A percentile compares a stretch with the other conserved stretches of the same genome.
Conservation (phyloP, 2,113 vertebrate species). For the Dryoscopus gambensis region DNA sequence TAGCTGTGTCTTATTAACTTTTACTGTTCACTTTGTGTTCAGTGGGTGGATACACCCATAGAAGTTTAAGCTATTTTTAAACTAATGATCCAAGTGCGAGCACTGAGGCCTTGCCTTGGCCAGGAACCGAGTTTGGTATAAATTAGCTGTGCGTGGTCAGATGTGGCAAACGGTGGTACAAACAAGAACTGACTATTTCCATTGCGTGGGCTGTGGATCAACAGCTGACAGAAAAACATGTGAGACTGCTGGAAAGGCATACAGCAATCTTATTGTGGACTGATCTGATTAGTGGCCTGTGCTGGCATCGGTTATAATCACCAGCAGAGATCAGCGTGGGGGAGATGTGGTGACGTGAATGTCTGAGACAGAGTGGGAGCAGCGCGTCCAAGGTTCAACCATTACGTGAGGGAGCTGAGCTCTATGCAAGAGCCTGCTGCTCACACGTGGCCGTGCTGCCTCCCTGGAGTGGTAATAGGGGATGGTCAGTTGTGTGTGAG, state of each 20-base stretch:
- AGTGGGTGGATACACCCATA: neutral
- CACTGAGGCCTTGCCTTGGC: neutral
- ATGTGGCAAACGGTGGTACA: neutral
- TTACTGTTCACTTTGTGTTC: neutral
- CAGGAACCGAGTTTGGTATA: neutral
- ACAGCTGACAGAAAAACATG: neutral
- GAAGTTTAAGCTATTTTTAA: neutral
- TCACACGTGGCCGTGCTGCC: fast-evolving
- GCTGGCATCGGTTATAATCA: neutral
- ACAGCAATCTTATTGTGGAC: neutral
- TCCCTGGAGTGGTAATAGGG: neutral
- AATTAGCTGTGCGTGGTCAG: neutral
- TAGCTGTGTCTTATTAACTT: neutral
- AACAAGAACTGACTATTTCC: neutral
- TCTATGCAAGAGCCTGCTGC: neutral
- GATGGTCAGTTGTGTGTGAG: fast-evolving
- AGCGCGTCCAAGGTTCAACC: neutral
- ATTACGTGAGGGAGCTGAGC: neutral
- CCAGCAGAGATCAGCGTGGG: neutral
- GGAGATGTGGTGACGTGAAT: neutral
- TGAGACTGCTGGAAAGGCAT: neutral
- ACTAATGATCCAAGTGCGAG: neutral
- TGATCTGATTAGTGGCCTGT: constrained; percentile 39
- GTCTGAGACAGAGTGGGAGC: neutral
- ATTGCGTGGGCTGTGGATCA: neutral